Evolutionary conservation across 2,888 invertebrate genomes (phyloP).

Genomic region (Ophion ventricosus): DNA sequence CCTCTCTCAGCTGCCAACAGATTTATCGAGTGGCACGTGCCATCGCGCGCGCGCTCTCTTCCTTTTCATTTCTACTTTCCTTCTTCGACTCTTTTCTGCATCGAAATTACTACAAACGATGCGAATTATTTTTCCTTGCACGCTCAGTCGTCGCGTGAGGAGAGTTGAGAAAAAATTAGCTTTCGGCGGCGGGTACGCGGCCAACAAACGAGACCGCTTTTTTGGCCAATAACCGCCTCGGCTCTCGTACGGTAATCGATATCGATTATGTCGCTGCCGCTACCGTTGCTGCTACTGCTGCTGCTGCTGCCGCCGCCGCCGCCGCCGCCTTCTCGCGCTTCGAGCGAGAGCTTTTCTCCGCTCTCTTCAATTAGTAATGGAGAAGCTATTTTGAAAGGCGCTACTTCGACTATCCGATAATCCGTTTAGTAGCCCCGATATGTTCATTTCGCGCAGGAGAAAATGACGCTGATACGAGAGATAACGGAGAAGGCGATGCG

Average conservation of each 20-base stretch:
- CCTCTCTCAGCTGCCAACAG: conserved; percentile 83
- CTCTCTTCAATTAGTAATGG: conserved; percentile 75
- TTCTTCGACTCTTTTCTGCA: not conserved
- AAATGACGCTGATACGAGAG: conserved; percentile 46
- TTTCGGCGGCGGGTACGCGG: not conserved
- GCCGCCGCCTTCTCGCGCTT: conserved; percentile 1
- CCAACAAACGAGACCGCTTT: conserved; percentile 7
- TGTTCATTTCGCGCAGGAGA: conserved; percentile 52
- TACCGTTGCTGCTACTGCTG: not conserved
- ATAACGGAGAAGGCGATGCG: conserved; percentile 35
- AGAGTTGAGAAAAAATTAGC: not conserved
- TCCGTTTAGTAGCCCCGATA: conserved; percentile 74
- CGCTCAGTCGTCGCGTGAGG: not conserved
- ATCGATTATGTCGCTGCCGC: conserved; percentile 9
- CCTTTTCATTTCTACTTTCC: conserved; percentile 9
- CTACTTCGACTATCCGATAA: conserved; percentile 76
- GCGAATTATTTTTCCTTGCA: not conserved
- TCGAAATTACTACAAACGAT: not conserved
- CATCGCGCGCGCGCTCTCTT: conserved; percentile 73
- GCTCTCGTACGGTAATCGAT: conserved; percentile 36
- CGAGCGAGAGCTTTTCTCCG: conserved; percentile 36
- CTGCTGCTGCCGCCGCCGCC: not conserved
- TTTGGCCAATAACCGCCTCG: conserved; percentile 5
- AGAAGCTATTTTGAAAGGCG: conserved; percentile 77
- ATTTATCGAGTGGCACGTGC: conserved; percentile 84